Base-by-base conservation (phyloP, 2,888 invertebrate genomes). In the Steinernema carpocapsae region DNA sequence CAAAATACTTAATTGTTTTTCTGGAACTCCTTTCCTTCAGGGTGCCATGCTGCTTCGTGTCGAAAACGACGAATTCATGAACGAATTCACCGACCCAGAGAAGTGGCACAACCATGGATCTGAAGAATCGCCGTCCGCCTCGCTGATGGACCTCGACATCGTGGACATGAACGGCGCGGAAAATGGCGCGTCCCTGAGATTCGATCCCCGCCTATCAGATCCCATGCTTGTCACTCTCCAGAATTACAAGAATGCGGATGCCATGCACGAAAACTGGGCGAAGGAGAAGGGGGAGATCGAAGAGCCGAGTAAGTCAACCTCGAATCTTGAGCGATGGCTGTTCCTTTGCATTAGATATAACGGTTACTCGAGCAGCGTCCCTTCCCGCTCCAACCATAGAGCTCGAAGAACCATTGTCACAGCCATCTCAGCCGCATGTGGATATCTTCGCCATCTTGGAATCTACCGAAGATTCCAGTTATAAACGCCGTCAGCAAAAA, bases 171-270 rank as follows among this genome's bases (percentile, higher is more conserved):
- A 14, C 43, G 14, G 19, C 48, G 7, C 48, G 4, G 48, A 17
- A 48, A 17, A n/a, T 48, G 48, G 48, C n/a, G n/a, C 48, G n/a
- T 48, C 48, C 6, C 48, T 48, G 48, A n/a, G n/a, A n/a, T n/a
- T n/a, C 14, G 70, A 32, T 3, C 70, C 70, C 6, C n/a, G n/a
- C 42, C 42, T 42, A 7, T 14, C 56, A 6, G 56, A 56, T 24
- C 56, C 56, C 26, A 3, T 56, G 4, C 12, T 26, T 6, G 26
- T 56, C 3, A 22, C 26, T 6, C 22, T 56, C 24, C 56, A 56
- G 17, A 56, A 22, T 14, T 56, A 26, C 26, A 56, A 56, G 26
- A 12, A 26, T 3, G 6, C 26, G 12, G 56, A 56, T 2, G 56
- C 22, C 7, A 26, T 3, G 56, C 56, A 56, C 22, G 37, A 22